Base-by-base conservation (phyloP, 2,888 invertebrate species). In the Tiliacea aurago region DNA sequence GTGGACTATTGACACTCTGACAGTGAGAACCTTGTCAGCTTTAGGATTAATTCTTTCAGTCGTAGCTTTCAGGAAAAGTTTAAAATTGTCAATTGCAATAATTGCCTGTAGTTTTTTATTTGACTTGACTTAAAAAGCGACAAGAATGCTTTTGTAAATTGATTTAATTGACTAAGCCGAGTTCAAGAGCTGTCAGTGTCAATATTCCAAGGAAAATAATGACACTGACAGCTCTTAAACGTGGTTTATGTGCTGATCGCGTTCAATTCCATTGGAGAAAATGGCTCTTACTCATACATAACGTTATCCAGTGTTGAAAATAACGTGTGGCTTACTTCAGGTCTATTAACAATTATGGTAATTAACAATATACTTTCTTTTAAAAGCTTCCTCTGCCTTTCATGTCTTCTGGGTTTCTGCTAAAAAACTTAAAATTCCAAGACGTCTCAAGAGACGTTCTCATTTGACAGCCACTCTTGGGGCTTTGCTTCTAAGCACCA, bases 401-500 rank as follows among this genome's bases (percentile, higher is more conserved):
- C 7, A 59, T 11, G 10, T 33, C 28, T 41, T 45, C 28, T 1
- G n/a, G 15, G 18, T 18, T 43, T 15, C 13, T n/a, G 7, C 1
- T n/a, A 28, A 47, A 37, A 28, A 47, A 55, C 37, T 47, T 47
- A 47, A 45, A 64, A 66, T 49, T 43, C 28, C 2, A 0, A 33
- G 10, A 74, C 15, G 28, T 18, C 64, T 55, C 74, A 41, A 28
- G 41, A 18, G 43, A 49, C 5, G 33, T 43, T 67, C 20, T 20
- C 15, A 58, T 74, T 66, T 74, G 43, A 73, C 41, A 76, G n/a
- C 65, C 47, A 33, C 55, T 56, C 33, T 43, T 33, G 43, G 9
- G 20, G 41, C 55, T 41, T 71, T 47, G 20, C 47, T 47, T 71
- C 15, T 43, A 33, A 18, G 1, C 28, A 47, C 56, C 13, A 49